Conservation (phyloP, 2,797 vertebrate species). For the Sciurus carolinensis region DNA sequence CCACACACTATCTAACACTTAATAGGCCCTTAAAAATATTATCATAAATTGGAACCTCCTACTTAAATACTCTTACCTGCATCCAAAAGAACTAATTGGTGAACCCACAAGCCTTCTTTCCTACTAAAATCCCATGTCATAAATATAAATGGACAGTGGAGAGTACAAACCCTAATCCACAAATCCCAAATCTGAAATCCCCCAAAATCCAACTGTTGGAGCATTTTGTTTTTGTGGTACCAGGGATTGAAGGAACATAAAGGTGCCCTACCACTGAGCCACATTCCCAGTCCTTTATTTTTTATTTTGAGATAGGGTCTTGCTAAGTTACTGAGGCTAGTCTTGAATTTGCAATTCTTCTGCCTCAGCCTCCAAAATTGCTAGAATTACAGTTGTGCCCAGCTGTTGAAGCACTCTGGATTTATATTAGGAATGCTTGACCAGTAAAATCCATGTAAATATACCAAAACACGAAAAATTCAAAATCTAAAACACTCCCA, state of each 20-base stretch:
- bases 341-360: too few species aligned
- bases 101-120: background rate
- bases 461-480: background rate
- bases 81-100: background rate
- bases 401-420: background rate
- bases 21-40: background rate
- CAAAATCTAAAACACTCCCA: background rate
- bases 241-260: too few species aligned
- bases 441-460: background rate
- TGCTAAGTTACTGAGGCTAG: too few species aligned
- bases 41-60: background rate
- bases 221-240: background rate
- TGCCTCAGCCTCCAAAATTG: too few species aligned
- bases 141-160: constrained; percentile 7
- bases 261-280: too few species aligned
- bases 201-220: background rate
- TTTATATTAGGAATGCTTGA: background rate
- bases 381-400: too few species aligned
- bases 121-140: background rate
- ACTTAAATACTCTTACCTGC: background rate
- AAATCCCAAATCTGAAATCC: background rate
- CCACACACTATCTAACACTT: background rate
- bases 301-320: too few species aligned
- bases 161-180: background rate
- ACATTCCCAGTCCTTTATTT: too few species aligned